A percentile compares a stretch with the other conserved stretches of the same genome.
These are phyloP conservation scores for Macaria liturata DNA, from an alignment of 2,888 invertebrate genomes.

Conservation along the genomic window DNA sequence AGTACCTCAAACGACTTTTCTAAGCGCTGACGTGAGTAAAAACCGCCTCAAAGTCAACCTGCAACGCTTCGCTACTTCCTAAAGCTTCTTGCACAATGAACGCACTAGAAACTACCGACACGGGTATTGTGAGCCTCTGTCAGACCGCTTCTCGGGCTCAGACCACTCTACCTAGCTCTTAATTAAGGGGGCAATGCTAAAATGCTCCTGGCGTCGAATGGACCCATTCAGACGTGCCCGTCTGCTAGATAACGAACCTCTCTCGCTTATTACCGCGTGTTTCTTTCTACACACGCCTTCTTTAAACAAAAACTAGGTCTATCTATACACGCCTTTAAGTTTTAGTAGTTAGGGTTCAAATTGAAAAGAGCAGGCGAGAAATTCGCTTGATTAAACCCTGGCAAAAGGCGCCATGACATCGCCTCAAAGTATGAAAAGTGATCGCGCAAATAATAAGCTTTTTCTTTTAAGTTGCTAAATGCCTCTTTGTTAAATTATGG, in stretches of 20 bases:
- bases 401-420: slow-evolving; percentile 38
- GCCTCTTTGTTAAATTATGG: slow-evolving; percentile 39
- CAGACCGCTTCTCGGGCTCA: slow-evolving; percentile 38
- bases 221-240: slow-evolving; percentile 69
- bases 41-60: slow-evolving; percentile 37
- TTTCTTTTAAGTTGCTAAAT: slow-evolving; percentile 41
- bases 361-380: no score
- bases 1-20: slow-evolving; percentile 3
- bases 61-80: slow-evolving; percentile 38
- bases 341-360: no score
- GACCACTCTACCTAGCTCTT: slow-evolving; percentile 73
- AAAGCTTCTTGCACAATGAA: slow-evolving; percentile 65
- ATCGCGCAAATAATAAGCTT: slow-evolving; percentile 42
- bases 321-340: no score
- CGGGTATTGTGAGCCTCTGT: slow-evolving; percentile 19
- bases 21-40: slow-evolving; percentile 6
- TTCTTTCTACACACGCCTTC: slow-evolving; percentile 41
- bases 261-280: slow-evolving; percentile 67
- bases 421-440: slow-evolving; percentile 47
- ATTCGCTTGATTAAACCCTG: no score
- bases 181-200: slow-evolving; percentile 76
- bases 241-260: slow-evolving; percentile 75
- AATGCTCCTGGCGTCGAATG: slow-evolving; percentile 63
- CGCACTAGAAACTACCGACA: slow-evolving; percentile 55
- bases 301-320: no score